Percentiles rank a stretch among this genome's conserved stretches.
Evolutionary conservation across 2,888 invertebrate genomes (phyloP).

Genomic region (Pycnomerus fuliginosus): DNA sequence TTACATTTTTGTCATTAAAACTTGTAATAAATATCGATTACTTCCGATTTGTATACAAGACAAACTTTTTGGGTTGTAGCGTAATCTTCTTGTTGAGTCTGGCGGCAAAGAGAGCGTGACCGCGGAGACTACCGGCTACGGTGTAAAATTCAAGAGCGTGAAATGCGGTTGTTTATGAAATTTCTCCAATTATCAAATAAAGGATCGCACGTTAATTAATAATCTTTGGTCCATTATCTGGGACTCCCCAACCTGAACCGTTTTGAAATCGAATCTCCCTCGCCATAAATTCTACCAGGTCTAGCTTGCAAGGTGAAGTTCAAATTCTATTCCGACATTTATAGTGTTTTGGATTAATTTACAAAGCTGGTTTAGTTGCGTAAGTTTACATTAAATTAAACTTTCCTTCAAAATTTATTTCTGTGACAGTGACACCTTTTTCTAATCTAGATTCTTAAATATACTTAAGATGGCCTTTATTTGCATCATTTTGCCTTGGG

Average conservation of each 20-base stretch:
- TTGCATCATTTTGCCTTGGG: no score
- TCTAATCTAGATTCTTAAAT: no score
- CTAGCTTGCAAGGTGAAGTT: constrained; percentile 8
- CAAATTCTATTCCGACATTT: constrained; percentile 4
- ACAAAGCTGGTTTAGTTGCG: neutral
- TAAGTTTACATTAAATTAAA: constrained; percentile 1
- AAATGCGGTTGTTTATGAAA: no score
- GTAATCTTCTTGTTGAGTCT: constrained; percentile 4
- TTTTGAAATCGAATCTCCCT: no score
- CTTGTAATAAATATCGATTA: constrained; percentile 1
- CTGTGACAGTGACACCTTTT: no score
- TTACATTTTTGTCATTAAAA: constrained; percentile 3
- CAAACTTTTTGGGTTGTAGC: constrained; percentile 1
- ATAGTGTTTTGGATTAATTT: neutral
- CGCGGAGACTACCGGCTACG: no score
- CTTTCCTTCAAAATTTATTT: neutral
- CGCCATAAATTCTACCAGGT: no score
- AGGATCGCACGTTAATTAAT: no score
- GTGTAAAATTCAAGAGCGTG: no score
- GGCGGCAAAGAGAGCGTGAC: constrained; percentile 13
- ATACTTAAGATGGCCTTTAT: neutral
- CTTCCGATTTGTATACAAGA: constrained; percentile 20
- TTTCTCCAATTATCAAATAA: no score
- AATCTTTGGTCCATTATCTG: no score
- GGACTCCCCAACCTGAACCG: no score